Conservation (phyloP, 2,113 vertebrate species). For the Pterocles orientalis region DNA sequence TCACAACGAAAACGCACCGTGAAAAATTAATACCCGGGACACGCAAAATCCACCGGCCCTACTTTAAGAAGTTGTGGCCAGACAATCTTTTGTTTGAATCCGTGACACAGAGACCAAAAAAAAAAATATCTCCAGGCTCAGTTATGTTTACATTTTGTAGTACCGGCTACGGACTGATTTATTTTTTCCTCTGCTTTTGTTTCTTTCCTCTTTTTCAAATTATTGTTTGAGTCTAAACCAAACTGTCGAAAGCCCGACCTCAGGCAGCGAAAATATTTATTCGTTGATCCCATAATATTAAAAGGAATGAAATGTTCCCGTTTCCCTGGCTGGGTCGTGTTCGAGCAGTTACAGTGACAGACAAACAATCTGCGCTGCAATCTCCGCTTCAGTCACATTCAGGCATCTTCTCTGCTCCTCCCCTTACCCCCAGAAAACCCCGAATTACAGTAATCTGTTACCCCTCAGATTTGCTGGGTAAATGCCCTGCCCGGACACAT, state of each 20-base stretch:
- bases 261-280: constrained; percentile 23
- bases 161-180: neutral
- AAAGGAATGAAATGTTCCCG: neutral
- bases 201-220: neutral
- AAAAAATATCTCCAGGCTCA: neutral
- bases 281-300: neutral
- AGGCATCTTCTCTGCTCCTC: constrained; percentile 51
- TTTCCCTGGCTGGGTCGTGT: constrained; percentile 17
- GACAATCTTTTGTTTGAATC: neutral
- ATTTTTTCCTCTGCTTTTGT: neutral
- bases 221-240: neutral
- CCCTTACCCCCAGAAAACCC: constrained; percentile 38
- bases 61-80: constrained; percentile 37
- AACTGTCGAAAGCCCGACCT: constrained; percentile 5
- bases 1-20: neutral
- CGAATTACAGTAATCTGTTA: constrained; percentile 17
- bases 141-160: constrained; percentile 23
- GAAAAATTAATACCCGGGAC: neutral
- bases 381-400: constrained; percentile 49
- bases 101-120: neutral
- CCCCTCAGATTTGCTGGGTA: neutral
- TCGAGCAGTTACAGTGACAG: constrained; percentile 47
- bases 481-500: neutral
- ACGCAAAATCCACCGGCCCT: neutral
- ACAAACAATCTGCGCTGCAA: constrained; percentile 25